Evolutionary conservation across 2,888 invertebrate genomes (phyloP).

Genomic region (Pachycephus smyrnensis): DNA sequence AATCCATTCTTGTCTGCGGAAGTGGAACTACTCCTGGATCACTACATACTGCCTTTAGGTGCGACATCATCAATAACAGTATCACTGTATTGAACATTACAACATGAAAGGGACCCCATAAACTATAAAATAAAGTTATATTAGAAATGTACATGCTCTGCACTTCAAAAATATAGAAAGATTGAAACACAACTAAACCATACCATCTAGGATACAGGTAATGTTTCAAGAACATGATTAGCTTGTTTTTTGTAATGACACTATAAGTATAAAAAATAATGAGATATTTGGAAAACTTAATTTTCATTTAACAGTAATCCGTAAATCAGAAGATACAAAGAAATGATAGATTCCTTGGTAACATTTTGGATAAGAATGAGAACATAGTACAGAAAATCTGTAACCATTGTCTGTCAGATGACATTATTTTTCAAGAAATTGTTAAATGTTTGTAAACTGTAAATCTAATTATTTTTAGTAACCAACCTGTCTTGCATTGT

Average conservation of each 20-base stretch:
- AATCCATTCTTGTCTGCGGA: slow-evolving; percentile 79
- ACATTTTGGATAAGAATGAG: neutral
- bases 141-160: too few relatives aligned
- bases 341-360: too few relatives aligned
- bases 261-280: too few relatives aligned
- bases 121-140: slow-evolving; percentile 68
- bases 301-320: too few relatives aligned
- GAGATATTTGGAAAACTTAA: too few relatives aligned
- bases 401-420: neutral
- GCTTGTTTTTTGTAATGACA: too few relatives aligned
- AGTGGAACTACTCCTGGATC: slow-evolving; percentile 91
- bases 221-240: too few relatives aligned
- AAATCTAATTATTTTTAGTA: neutral
- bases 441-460: slow-evolving; percentile 3
- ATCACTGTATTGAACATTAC: slow-evolving; percentile 83
- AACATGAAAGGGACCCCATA: slow-evolving; percentile 87
- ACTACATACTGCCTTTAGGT: slow-evolving; percentile 87
- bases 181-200: too few relatives aligned
- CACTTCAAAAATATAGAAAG: too few relatives aligned
- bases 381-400: neutral
- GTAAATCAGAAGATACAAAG: too few relatives aligned
- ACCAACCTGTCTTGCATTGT: slow-evolving; percentile 83
- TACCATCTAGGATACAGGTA: too few relatives aligned
- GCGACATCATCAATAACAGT: slow-evolving; percentile 80
- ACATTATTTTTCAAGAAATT: slow-evolving; percentile 1